These are phyloP conservation scores for Bothrops jararaca DNA, from an alignment of 2,113 vertebrate genomes.

Conservation along the genomic window DNA sequence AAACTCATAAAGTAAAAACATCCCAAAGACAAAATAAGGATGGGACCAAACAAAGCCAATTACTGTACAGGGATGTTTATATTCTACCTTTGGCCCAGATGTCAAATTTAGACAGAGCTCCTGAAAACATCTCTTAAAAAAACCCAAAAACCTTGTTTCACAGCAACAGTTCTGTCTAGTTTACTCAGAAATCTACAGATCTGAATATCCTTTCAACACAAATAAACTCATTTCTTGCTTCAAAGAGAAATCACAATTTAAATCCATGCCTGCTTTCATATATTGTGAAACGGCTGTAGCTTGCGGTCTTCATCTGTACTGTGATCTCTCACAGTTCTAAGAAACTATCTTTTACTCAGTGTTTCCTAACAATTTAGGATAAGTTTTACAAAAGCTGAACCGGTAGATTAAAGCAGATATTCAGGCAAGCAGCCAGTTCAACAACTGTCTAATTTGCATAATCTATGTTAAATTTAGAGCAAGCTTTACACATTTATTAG, in stretches of 20 bases:
- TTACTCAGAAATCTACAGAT: neutral
- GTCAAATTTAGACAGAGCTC: fast-evolving
- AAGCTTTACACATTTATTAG: neutral
- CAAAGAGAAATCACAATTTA: neutral
- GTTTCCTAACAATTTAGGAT: neutral
- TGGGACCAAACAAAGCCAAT: fast-evolving
- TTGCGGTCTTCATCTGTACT: neutral
- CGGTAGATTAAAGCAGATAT: neutral
- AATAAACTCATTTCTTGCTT: neutral
- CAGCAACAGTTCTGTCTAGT: neutral
- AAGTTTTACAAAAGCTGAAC: neutral
- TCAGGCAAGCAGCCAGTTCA: neutral
- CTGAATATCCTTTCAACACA: neutral
- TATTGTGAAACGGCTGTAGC: neutral
- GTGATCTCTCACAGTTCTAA: neutral
- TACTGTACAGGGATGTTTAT: neutral
- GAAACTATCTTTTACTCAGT: neutral
- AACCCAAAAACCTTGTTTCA: neutral
- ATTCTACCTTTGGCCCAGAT: neutral
- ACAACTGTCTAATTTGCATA: neutral
- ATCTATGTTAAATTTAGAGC: constrained; percentile 10
- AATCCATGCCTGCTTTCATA: neutral
- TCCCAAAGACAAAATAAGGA: neutral
- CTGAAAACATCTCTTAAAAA: neutral
- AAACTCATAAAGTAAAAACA: neutral